Evolutionary conservation across 1,140 invertebrate genomes (phyloP), one percentile per base, ranked within the genome.

Genomic region (Nixonia krombeini): DNA sequence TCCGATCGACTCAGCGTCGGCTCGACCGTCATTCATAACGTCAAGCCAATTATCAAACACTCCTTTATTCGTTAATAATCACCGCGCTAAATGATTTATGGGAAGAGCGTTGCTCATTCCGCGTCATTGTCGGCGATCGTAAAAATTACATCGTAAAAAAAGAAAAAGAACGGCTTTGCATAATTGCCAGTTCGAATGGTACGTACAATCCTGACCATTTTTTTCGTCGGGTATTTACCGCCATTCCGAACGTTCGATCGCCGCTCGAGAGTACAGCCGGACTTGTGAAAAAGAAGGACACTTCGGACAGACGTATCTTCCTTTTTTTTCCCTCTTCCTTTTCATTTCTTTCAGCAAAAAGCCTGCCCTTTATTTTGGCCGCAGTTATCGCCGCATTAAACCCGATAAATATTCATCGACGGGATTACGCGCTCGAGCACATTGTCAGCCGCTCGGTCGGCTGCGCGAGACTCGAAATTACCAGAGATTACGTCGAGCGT

Each of bases 331-430:
- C 2, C 12, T 33, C 31, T 3, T 10, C 10, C 10, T 33, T 33
- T 33, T 40, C 18, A 1, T 18, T 9, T 9, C 15, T 57, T 12
- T 15, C 12, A 7, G 9, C 16, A 12, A 31, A 12, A n/a, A n/a
- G n/a, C n/a, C 10, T 9, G 29, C 29, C 38, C 29, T 44, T 49
- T 58, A 16, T 40, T 18, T 16, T 7, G 37, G 37, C 18, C 16
- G 16, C 29, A 9, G 15, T 18, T 58, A 28, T 46, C 25, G 23
- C 12, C 16, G 41, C n/a, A 31, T 61, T 61, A 61, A 52, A 31
- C 4, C 10, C 28, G 25, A 61, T 61, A 52, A 61, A 61, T 61
- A 61, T 61, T 61, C 45, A 61, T 61, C 41, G 49, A 18, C 17
- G 37, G 49, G 57, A 62, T 62, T 62, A 62, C 57, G 42, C 47